Conservation (phyloP, 1,140 invertebrate genomes). For the Drosophila oshimai region DNA sequence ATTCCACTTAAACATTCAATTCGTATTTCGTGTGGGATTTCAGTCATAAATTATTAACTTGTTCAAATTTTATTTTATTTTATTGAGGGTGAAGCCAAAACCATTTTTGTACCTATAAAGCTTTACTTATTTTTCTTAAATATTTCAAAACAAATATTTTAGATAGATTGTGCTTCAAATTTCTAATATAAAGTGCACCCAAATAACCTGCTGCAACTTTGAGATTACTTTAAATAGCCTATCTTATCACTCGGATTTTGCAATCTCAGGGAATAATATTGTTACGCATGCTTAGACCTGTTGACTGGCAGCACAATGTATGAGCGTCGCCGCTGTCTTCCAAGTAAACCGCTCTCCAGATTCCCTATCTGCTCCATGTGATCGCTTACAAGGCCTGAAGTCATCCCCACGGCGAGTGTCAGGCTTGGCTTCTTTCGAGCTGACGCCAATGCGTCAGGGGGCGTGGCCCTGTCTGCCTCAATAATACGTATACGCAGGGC, state of each 20-base stretch:
- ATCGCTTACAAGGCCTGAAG: slow-evolving; percentile 32
- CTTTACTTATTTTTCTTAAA: too few species aligned
- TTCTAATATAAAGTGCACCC: too few species aligned
- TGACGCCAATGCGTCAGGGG: slow-evolving; percentile 55
- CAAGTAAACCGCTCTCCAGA: too few species aligned
- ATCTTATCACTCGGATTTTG: neutral
- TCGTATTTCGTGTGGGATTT: too few species aligned
- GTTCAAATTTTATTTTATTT: too few species aligned
- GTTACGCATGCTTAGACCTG: neutral
- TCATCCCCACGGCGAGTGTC: neutral
- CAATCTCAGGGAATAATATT: neutral
- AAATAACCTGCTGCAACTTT: too few species aligned
- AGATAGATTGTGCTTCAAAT: too few species aligned
- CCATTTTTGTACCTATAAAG: too few species aligned
- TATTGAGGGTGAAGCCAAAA: too few species aligned
- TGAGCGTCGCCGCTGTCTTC: neutral
- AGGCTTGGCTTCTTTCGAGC: slow-evolving; percentile 9
- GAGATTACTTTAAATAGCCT: neutral
- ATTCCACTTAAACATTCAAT: too few species aligned
- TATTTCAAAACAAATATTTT: too few species aligned
- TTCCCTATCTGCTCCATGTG: slow-evolving; percentile 35
- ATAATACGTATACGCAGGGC: slow-evolving; percentile 2
- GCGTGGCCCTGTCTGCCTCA: slow-evolving; percentile 32
- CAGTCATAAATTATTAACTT: too few species aligned
- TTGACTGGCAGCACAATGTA: neutral